Conservation (phyloP, 2,888 invertebrate species). For the Leuctra nigra region DNA sequence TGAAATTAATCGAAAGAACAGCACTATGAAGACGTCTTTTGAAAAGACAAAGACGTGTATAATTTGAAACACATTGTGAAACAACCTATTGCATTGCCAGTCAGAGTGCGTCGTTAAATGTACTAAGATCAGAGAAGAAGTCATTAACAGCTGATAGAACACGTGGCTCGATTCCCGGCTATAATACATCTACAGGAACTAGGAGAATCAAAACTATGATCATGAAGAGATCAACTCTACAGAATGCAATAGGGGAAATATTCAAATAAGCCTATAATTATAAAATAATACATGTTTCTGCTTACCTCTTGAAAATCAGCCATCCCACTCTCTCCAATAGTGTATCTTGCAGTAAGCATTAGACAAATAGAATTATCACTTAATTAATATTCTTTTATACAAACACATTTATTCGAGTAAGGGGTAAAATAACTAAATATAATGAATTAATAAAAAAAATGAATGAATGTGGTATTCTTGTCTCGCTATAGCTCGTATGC, state of each 20-base stretch:
- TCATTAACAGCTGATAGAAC: too few species aligned
- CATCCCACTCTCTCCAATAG: slow-evolving; percentile 23
- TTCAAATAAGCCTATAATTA: background rate
- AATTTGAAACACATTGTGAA: too few species aligned
- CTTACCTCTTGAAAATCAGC: slow-evolving; percentile 31
- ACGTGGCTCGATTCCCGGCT: too few species aligned
- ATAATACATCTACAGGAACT: too few species aligned
- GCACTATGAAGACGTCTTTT: too few species aligned
- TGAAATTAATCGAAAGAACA: too few species aligned
- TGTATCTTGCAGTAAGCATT: background rate
- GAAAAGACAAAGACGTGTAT: too few species aligned
- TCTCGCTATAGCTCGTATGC: background rate
- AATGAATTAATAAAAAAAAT: background rate
- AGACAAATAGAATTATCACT: background rate
- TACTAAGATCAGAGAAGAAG: too few species aligned
- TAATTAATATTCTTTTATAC: background rate
- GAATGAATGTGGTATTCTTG: background rate
- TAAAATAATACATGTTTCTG: background rate
- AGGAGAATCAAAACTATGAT: too few species aligned
- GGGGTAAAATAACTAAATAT: background rate
- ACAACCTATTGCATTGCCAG: too few species aligned
- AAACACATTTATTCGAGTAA: background rate
- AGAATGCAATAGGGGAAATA: background rate
- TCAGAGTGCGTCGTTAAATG: too few species aligned
- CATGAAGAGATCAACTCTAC: too few species aligned